A percentile compares a stretch with the other conserved stretches of the same genome.
These are phyloP conservation scores for Micrasema minimum DNA, from an alignment of 1,140 invertebrate species.

Conservation along the genomic window DNA sequence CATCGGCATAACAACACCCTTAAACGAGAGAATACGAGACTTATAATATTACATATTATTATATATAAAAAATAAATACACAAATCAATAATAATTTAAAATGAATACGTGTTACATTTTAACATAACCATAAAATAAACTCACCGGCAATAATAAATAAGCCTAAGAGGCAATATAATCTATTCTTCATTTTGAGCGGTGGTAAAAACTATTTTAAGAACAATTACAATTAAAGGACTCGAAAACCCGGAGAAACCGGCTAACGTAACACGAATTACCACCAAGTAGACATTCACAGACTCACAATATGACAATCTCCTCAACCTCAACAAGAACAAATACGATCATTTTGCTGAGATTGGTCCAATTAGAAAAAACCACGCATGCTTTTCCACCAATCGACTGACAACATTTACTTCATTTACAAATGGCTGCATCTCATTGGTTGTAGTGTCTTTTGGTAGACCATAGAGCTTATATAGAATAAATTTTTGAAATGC, in stretches of 20 bases:
- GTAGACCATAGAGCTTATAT: too few species aligned
- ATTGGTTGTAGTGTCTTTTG: conserved; percentile 32
- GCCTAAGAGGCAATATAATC: conserved; percentile 62
- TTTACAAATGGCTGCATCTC: conserved; percentile 43
- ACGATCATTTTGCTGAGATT: background rate
- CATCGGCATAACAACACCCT: conserved; percentile 57
- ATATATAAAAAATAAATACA: conserved; percentile 29
- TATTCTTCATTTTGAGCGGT: conserved; percentile 67
- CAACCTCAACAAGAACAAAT: background rate
- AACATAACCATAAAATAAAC: conserved; percentile 54
- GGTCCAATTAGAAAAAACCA: conserved; percentile 58
- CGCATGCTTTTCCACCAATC: conserved; percentile 59
- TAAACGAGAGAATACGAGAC: conserved; percentile 53
- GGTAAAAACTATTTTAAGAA: background rate
- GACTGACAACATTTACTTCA: conserved; percentile 30
- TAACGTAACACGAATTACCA: background rate
- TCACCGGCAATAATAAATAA: conserved; percentile 66
- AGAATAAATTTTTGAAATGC: too few species aligned
- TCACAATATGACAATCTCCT: conserved; percentile 1
- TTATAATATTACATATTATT: conserved; percentile 50
- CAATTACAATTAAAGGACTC: conserved; percentile 1
- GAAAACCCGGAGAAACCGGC: conserved; percentile 22
- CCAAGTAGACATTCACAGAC: background rate
- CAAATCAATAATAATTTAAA: conserved; percentile 1
- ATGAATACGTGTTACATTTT: conserved; percentile 32